Evolutionary conservation across 2,797 vertebrate genomes (phyloP).

Genomic region (Amblyraja radiata): DNA sequence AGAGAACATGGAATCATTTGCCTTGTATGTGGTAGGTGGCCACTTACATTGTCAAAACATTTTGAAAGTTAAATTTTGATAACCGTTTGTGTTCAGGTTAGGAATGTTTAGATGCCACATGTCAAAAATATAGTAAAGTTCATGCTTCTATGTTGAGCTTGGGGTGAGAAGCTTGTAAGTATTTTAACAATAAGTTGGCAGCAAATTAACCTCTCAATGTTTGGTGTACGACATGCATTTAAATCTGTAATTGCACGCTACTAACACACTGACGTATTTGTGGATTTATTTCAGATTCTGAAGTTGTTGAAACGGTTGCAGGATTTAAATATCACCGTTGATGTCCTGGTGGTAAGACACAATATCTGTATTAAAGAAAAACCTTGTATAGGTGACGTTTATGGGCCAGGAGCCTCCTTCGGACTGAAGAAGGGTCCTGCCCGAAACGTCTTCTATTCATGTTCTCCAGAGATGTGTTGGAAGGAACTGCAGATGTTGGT

Average conservation of each 20-base stretch:
- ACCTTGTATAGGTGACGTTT: not conserved
- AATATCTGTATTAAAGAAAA: not conserved
- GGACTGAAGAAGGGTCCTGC: too few species aligned
- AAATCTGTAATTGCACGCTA: not conserved
- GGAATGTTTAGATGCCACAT: too few species aligned
- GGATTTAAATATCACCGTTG: slow-evolving; percentile 69
- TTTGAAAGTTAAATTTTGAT: not conserved
- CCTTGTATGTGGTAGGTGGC: slow-evolving; percentile 51
- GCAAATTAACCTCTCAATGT: not conserved
- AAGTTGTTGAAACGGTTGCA: slow-evolving; percentile 67
- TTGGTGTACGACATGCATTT: not conserved
- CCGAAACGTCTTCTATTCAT: too few species aligned
- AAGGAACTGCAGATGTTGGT: too few species aligned
- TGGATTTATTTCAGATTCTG: slow-evolving; percentile 59
- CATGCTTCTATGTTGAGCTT: not conserved
- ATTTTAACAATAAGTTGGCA: not conserved
- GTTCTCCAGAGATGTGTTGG: too few species aligned
- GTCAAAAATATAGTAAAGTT: too few species aligned
- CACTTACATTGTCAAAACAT: not conserved
- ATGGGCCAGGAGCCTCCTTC: too few species aligned
- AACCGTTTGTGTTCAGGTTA: not conserved
- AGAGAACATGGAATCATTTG: slow-evolving; percentile 47
- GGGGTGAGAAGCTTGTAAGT: not conserved
- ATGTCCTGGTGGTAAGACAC: slow-evolving; percentile 71
- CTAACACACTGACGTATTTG: not conserved